A percentile compares a stretch with the other conserved stretches of the same genome.
Evolutionary conservation across 2,113 vertebrate species (phyloP).

Genomic region (Grammomys surdaster): DNA sequence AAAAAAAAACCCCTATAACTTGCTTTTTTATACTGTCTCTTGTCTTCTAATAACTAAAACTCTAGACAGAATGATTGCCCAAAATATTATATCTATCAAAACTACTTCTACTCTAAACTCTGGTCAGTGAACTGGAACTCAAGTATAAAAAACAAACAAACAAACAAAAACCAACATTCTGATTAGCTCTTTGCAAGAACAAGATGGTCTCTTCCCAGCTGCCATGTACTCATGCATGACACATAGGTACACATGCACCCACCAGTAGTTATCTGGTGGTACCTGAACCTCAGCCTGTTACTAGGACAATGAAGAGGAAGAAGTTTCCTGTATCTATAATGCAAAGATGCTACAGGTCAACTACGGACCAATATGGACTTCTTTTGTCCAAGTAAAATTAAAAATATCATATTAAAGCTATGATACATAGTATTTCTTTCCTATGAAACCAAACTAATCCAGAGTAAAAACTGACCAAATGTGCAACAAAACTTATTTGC

Average conservation of each 20-base stretch:
- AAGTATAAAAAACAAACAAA: background rate
- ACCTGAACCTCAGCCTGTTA: background rate
- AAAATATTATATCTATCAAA: background rate
- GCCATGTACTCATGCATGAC: background rate
- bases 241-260: too few species aligned
- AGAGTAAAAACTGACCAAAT: background rate
- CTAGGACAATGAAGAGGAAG: background rate
- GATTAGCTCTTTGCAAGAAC: background rate
- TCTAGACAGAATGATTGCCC: background rate
- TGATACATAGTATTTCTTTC: background rate
- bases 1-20: background rate
- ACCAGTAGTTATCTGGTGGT: too few species aligned
- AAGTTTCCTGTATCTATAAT: background rate
- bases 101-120: background rate
- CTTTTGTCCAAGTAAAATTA: background rate
- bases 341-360: background rate
- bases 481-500: background rate
- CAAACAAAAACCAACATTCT: background rate
- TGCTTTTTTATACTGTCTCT: background rate
- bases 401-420: background rate
- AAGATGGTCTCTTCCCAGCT: background rate
- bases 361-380: background rate
- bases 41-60: background rate
- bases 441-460: background rate
- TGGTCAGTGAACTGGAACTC: background rate